Base-by-base conservation (phyloP, 2,113 vertebrate genomes). In the Ellobius talpinus region DNA sequence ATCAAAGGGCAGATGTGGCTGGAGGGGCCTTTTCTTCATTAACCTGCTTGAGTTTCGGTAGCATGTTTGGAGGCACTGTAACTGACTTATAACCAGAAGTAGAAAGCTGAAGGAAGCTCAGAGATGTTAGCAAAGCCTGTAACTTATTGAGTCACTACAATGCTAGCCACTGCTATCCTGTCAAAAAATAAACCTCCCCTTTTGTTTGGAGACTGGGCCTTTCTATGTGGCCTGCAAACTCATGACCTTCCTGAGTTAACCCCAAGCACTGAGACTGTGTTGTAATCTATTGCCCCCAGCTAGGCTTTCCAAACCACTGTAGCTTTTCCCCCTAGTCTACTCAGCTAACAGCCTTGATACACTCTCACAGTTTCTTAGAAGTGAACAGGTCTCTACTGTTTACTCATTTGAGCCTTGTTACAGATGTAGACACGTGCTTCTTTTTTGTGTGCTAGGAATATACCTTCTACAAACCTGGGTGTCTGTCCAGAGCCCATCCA, bases 321-420 rank as follows among this genome's bases (percentile, higher is more conserved):
- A 39, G 12, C 14, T 0, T 50, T 42, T 42, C 63, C 45, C 65
- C 82, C 55, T 58, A 55, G 72, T 70, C 39, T 74, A 66, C 92
- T 24, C 17, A 78, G 47, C 31, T 39, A 66, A 39, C 42, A 61
- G 31, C n/a, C 91, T 85, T 79, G 26, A 77, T 72, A n/a, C 17
- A 39, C 7, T 63, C 29, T n/a, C 65, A 42, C 16, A 19, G 50
- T 82, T 91, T 74, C 50, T 68, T 47, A 45, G 4, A 45, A 6
- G 8, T 1, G 19, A 68, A 12, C 47, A 12, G 5, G 26, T 33
- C 2, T 39, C 68, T 2, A 31, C 4, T 2, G 2, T 47, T 23
- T 79, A n/a, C 9, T 42, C 29, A 42, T 66, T 6, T 33, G 47
- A 52, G 7, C 72, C 6, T 12, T 4, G 0, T 42, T 52, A 19